phyloP scores from a whole-genome alignment of 1,140 invertebrate species.

The Leptopilina clavipes region DNA sequence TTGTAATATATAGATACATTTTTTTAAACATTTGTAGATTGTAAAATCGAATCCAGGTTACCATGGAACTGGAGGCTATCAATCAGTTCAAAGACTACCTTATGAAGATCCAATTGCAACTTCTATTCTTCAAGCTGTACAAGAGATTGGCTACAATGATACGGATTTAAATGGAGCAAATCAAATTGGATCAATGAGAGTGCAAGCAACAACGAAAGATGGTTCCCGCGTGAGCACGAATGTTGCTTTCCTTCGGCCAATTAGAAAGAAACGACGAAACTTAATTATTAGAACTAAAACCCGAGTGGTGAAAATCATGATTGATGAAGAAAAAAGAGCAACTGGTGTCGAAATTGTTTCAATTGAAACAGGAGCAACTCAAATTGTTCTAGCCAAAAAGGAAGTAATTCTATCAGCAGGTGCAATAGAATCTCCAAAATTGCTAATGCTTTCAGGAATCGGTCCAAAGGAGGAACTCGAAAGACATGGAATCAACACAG shows the following conservation, averaged over 20 bases:
- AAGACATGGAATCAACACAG: not conserved
- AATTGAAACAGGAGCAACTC: not conserved
- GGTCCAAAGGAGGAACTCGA: not conserved
- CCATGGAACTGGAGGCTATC: not conserved
- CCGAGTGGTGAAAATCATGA: constrained; percentile 81
- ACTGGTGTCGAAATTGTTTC: constrained; percentile 69
- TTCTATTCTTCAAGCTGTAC: not conserved
- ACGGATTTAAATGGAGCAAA: constrained; percentile 72
- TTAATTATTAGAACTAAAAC: constrained; percentile 81
- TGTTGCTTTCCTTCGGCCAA: constrained; percentile 81
- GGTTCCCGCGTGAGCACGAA: constrained; percentile 82
- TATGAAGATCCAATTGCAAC: not conserved
- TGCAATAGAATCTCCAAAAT: not conserved
- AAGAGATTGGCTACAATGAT: not conserved
- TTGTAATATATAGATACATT: no score
- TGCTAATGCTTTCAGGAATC: not conserved
- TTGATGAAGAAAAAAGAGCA: constrained; percentile 81
- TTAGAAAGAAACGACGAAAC: constrained; percentile 80
- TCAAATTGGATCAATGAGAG: constrained; percentile 77
- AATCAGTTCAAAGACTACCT: not conserved
- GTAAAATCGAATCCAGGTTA: not conserved
- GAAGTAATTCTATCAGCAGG: not conserved
- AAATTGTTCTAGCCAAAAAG: not conserved
- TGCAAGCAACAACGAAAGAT: constrained; percentile 79
- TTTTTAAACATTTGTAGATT: not conserved